Base-by-base conservation (phyloP, 2,113 vertebrate species). In the Phylloscopus trochiloides region DNA sequence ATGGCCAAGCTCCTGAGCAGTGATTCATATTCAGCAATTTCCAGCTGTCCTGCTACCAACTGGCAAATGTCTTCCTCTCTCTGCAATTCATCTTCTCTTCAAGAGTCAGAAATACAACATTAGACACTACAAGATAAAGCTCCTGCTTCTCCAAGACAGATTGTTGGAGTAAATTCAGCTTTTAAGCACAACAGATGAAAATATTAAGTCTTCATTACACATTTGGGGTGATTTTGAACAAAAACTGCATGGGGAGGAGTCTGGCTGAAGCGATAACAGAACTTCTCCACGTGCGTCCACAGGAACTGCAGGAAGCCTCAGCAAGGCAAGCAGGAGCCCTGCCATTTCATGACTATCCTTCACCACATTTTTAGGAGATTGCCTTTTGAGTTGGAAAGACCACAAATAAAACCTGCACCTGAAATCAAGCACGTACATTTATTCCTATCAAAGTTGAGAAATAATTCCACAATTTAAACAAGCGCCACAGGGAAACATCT, bases 401-500 rank as follows among this genome's bases (percentile, higher is more conserved):
- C 59, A 82, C 94, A 95, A 78, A 42, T 59, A 72, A 71, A 93
- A 58, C 81, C 48, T 50, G 90, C 50, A 89, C 77, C 62, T 92
- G 74, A 92, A 97, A 90, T 52, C 72, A 95, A 91, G 88, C 65
- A 96, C 10, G 21, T 83, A 97, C 88, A 97, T 84, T 95, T 72
- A 97, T 54, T 78, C 92, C 95, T 97, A 76, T 12, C 55, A 43
- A 55, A 66, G 82, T 96, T 97, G 93, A 97, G 97, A 97, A 98
- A 88, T 83, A 97, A 96, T 88, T 96, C 93, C 95, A 95, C 66
- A 96, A 92, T 97, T 98, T 96, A 96, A 97, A 97, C 94, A 97
- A 98, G 96, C 95, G 96, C 97, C 97, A 97, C 86, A 94, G 94
- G 96, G 93, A 97, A 97, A 97, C 85, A 97, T 97, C 98, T 98